Conservation (phyloP, 2,797 vertebrate genomes). For the Macropodus opercularis region DNA sequence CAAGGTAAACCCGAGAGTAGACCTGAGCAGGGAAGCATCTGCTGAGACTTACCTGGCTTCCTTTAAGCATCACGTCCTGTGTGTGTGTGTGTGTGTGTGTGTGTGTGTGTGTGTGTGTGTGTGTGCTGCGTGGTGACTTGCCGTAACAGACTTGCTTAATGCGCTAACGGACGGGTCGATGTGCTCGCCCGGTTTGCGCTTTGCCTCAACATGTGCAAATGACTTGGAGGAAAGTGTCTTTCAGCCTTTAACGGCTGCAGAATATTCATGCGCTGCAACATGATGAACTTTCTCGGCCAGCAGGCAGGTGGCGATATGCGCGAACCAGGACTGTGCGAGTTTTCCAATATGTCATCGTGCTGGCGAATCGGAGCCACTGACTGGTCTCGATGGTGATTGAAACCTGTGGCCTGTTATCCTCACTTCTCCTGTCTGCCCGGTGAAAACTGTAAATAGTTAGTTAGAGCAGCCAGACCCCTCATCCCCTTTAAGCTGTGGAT, state of each 20-base stretch:
- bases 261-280: conserved; percentile 51
- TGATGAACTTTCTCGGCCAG: conserved; percentile 50
- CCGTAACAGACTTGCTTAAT: conserved; percentile 15
- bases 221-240: conserved; percentile 15
- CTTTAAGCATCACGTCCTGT: conserved; percentile 14
- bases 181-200: background rate
- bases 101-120: background rate
- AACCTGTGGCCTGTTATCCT: conserved; percentile 28
- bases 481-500: background rate
- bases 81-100: background rate
- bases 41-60: background rate
- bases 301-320: conserved; percentile 82
- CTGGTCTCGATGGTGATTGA: conserved; percentile 43
- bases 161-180: conserved; percentile 18
- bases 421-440: background rate
- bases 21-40: conserved; percentile 5
- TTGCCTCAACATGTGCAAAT: conserved; percentile 18
- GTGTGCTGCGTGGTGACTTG: conserved; percentile 1
- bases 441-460: background rate
- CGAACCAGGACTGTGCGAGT: conserved; percentile 51
- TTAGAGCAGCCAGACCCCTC: background rate
- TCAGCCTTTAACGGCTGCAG: conserved; percentile 45
- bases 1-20: conserved; percentile 73
- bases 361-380: conserved; percentile 33
- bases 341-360: conserved; percentile 53